Evolutionary conservation across 1,140 invertebrate species (phyloP).

Genomic region (Holotrichia oblita): DNA sequence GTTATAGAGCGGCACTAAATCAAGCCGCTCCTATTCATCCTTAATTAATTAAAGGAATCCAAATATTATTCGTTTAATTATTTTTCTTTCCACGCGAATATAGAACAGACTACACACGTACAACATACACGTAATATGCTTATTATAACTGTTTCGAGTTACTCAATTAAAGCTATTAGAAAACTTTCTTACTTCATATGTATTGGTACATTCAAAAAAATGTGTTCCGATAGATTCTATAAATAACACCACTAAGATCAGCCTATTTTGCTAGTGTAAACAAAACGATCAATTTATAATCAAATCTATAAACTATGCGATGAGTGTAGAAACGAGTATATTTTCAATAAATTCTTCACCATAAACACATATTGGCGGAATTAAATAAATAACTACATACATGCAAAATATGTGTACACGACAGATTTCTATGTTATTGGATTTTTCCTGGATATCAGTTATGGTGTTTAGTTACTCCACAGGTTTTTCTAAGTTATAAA

Average conservation of each 20-base stretch:
- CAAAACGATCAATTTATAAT: neutral
- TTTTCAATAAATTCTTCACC: neutral
- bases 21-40: neutral
- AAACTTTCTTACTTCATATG: neutral
- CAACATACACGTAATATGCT: neutral
- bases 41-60: neutral
- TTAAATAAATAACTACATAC: neutral
- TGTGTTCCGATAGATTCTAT: neutral
- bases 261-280: neutral
- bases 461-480: neutral
- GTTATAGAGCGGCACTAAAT: neutral
- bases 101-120: neutral
- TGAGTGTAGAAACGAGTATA: neutral
- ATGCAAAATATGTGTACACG: neutral
- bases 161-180: neutral
- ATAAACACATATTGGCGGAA: neutral
- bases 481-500: neutral
- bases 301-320: neutral
- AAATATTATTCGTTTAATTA: neutral
- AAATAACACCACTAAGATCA: neutral
- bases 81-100: neutral
- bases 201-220: neutral
- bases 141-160: neutral
- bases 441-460: neutral
- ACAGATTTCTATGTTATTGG: neutral